Percentiles rank a stretch among this genome's conserved stretches.
These are phyloP conservation scores for Mythimna ferrago DNA, from an alignment of 2,888 invertebrate species.

Conservation along the genomic window DNA sequence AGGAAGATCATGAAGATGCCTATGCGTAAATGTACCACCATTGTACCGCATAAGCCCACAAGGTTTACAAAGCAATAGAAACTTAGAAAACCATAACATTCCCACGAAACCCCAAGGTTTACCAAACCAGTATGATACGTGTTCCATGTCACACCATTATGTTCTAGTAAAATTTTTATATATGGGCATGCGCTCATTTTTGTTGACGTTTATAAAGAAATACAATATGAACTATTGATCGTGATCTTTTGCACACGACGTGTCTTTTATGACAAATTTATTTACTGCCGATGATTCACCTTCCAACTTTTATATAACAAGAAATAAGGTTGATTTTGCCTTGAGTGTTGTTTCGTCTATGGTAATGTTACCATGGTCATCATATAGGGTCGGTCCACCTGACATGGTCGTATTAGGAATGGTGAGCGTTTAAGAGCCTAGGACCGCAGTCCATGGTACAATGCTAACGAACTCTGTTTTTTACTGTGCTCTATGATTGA, in stretches of 20 bases:
- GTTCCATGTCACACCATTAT: conserved; percentile 59
- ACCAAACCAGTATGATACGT: conserved; percentile 57
- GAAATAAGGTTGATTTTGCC: conserved; percentile 52
- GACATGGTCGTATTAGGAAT: conserved; percentile 84
- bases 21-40: no score
- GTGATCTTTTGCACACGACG: conserved; percentile 83
- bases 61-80: conserved; percentile 2
- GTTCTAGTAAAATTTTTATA: conserved; percentile 57
- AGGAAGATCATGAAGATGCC: no score
- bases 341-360: conserved; percentile 6
- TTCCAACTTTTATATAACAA: conserved; percentile 29
- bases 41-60: neutral
- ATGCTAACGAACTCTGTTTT: conserved; percentile 66
- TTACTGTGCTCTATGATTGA: conserved; percentile 53
- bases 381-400: conserved; percentile 81
- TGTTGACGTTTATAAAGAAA: conserved; percentile 83
- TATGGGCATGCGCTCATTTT: conserved; percentile 84
- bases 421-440: conserved; percentile 79
- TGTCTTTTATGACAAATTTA: conserved; percentile 63
- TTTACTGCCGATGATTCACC: conserved; percentile 13
- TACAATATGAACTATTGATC: conserved; percentile 80
- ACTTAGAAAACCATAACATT: conserved; percentile 48
- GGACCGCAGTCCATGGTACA: conserved; percentile 64
- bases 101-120: conserved; percentile 58
- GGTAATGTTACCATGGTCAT: conserved; percentile 48